Evolutionary conservation across 2,113 vertebrate genomes (phyloP).

Genomic region (Hyla sarda): DNA sequence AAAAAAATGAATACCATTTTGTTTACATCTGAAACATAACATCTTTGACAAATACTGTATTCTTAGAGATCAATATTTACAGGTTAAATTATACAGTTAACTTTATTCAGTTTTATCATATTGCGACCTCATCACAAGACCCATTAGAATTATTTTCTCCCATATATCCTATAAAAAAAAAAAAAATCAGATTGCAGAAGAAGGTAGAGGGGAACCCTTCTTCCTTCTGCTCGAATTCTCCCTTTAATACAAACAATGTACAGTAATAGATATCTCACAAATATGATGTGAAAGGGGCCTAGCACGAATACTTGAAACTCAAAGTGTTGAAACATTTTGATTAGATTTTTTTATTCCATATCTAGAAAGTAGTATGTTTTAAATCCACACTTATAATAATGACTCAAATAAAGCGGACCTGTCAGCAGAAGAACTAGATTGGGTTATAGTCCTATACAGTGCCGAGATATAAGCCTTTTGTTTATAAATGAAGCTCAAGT

Average conservation of each 20-base stretch:
- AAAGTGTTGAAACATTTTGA: no score
- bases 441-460: no score
- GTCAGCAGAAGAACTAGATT: no score
- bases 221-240: background rate
- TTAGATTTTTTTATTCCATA: no score
- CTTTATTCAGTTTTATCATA: background rate
- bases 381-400: no score
- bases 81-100: background rate
- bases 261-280: background rate
- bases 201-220: background rate
- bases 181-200: background rate
- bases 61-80: no score
- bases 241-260: background rate
- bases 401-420: no score
- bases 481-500: no score
- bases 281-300: background rate
- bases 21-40: background rate
- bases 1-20: background rate
- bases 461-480: no score
- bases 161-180: background rate
- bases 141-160: background rate
- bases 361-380: no score
- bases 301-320: background rate
- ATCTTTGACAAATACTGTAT: background rate
- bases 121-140: background rate